Base-by-base conservation (phyloP, 2,888 invertebrate genomes). In the Hoplodrina blanda region DNA sequence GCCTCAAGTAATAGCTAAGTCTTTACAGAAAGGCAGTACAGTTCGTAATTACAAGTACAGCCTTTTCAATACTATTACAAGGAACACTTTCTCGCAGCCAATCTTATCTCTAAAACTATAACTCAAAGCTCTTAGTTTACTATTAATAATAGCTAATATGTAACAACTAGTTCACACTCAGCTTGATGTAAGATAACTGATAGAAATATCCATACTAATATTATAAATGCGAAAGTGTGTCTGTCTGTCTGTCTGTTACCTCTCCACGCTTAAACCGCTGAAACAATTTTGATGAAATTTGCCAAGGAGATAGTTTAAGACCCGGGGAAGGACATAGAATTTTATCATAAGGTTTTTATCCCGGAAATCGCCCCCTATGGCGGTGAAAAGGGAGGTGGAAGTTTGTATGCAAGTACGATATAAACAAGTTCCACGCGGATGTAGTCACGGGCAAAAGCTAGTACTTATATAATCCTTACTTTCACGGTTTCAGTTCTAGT, bases 121-220 rank as follows among this genome's bases (percentile, higher is more conserved):
- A 81, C 54, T 78, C 82, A 81, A 57, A 70, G 44, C 59, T 66
- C 52, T 81, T 62, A 66, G 54, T 6, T 57, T 62, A 52, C 71
- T 78, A 81, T 77, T 78, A 77, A 67, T 72, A 62, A 55, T 33
- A 46, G 57, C 62, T 78, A 78, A 78, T 78, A 81, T 78, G 64
- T 81, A 78, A 72, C 73, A 64, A 49, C 53, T 20, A 63, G 62
- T 77, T 78, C 64, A 52, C 78, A 60, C 62, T 41, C 60, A 53
- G 53, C 5, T 17, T 20, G 66, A 71, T 68, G 19, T 5, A 66
- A 65, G 76, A 76, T 76, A 69, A 62, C 63, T 44, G 54, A 69
- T 82, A 71, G 73, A 73, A 68, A 25, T 59, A 72, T 6, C 33
- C 7, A 7, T 33, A 33, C 3, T 3, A 33, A 33, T 30, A 30